phyloP scores from a whole-genome alignment of 2,888 invertebrate species.

The Microctonus aethiopoides region DNA sequence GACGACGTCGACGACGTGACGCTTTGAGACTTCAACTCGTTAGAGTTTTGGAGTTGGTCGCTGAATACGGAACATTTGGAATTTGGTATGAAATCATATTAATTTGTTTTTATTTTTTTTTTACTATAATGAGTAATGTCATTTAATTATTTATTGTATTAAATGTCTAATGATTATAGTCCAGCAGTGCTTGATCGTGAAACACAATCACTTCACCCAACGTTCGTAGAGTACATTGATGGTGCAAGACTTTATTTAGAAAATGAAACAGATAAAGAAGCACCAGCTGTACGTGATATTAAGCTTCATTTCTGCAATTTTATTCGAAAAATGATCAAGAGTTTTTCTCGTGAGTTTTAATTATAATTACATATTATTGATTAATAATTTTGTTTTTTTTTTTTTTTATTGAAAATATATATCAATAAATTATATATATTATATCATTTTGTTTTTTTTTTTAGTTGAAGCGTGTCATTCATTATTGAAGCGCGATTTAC shows the following conservation, averaged over 20 bases:
- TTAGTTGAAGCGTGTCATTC: slow-evolving; percentile 88
- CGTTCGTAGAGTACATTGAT: slow-evolving; percentile 94
- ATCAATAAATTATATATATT: background rate
- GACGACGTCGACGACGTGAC: slow-evolving; percentile 89
- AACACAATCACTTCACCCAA: slow-evolving; percentile 84
- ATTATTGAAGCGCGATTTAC: slow-evolving; percentile 86
- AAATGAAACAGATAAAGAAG: slow-evolving; percentile 93
- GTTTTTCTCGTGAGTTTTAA: slow-evolving; percentile 83
- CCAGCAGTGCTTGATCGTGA: slow-evolving; percentile 85
- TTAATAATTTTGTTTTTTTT: background rate
- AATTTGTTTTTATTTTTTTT: background rate
- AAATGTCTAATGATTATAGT: slow-evolving; percentile 68
- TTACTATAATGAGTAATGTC: background rate
- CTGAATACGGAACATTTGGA: slow-evolving; percentile 90
- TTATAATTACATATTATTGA: background rate
- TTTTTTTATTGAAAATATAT: background rate
- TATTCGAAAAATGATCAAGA: slow-evolving; percentile 91
- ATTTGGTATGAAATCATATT: slow-evolving; percentile 63
- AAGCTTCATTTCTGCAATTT: slow-evolving; percentile 95
- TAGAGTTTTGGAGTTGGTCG: slow-evolving; percentile 90
- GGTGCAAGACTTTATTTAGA: slow-evolving; percentile 92
- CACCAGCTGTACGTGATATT: slow-evolving; percentile 87
- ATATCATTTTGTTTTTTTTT: slow-evolving; percentile 56
- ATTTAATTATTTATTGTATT: background rate
- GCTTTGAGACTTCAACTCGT: slow-evolving; percentile 91